These are phyloP conservation scores for Nasonia longicornis DNA, from an alignment of 1,140 invertebrate species.

Conservation along the genomic window DNA sequence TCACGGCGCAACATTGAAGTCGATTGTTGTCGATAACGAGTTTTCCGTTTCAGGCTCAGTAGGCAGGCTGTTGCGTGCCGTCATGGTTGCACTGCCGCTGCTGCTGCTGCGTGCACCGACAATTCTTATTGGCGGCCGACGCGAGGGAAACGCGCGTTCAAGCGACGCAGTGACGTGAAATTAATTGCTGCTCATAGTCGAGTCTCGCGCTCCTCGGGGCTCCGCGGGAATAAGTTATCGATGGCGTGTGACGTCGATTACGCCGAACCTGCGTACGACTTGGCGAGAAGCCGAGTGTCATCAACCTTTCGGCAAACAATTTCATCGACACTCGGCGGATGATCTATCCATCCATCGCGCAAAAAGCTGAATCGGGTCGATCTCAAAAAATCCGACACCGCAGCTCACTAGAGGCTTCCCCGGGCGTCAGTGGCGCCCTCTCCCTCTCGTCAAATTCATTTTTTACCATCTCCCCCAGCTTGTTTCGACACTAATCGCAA, in stretches of 20 bases:
- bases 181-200: constrained; percentile 23
- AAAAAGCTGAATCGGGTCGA: too few species aligned
- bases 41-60: constrained; percentile 32
- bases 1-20: constrained; percentile 15
- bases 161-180: constrained; percentile 35
- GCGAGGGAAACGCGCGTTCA: background rate
- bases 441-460: background rate
- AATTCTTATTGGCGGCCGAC: constrained; percentile 10
- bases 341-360: too few species aligned
- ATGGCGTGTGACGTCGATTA: constrained; percentile 14
- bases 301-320: too few species aligned
- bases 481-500: background rate
- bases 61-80: background rate
- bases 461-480: background rate
- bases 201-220: constrained; percentile 5
- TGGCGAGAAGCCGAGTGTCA: constrained; percentile 4
- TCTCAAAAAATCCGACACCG: too few species aligned
- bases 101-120: background rate
- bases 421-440: too few species aligned
- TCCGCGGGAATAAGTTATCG: constrained; percentile 20
- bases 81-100: background rate
- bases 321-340: too few species aligned
- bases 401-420: too few species aligned
- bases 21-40: constrained; percentile 42
- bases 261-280: background rate